Conservation (phyloP, 1,140 invertebrate species). For the Achroia grisella region DNA sequence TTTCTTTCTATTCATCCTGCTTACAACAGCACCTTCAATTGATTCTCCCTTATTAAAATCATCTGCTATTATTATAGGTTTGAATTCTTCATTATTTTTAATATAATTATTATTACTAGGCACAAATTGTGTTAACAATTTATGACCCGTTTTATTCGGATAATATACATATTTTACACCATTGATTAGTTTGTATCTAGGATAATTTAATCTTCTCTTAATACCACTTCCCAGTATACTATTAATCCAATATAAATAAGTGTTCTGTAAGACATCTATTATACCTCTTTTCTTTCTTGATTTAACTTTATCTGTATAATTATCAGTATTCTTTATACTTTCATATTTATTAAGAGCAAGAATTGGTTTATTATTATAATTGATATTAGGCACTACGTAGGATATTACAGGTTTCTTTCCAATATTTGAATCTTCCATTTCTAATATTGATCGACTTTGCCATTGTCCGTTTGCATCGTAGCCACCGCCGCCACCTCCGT, state of each 20-base stretch:
- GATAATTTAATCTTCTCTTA: constrained; percentile 20
- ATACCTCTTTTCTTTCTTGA: constrained; percentile 40
- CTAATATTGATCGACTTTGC: constrained; percentile 58
- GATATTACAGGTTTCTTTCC: constrained; percentile 28
- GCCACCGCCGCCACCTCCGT: constrained; percentile 47
- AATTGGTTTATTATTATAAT: constrained; percentile 16
- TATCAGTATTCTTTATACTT: constrained; percentile 10
- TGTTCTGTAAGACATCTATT: constrained; percentile 40
- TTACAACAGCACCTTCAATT: constrained; percentile 32
- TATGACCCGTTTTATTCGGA: constrained; percentile 26
- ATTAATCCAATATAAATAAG: constrained; percentile 42
- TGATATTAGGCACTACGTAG: constrained; percentile 22
- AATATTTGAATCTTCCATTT: constrained; percentile 19
- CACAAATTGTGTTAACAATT: constrained; percentile 31
- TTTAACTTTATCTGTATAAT: constrained; percentile 17
- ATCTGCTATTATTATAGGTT: constrained; percentile 34
- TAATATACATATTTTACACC: constrained; percentile 48
- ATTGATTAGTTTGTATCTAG: constrained; percentile 45
- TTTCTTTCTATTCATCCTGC: constrained; percentile 47
- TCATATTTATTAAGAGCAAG: constrained; percentile 2
- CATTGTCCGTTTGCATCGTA: constrained; percentile 66
- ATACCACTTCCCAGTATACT: constrained; percentile 30
- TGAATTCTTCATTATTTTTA: constrained; percentile 28
- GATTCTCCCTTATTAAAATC: constrained; percentile 61
- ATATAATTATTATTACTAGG: constrained; percentile 21